These are phyloP conservation scores for Patella pellucida DNA, from an alignment of 2,888 invertebrate species.

Conservation along the genomic window DNA sequence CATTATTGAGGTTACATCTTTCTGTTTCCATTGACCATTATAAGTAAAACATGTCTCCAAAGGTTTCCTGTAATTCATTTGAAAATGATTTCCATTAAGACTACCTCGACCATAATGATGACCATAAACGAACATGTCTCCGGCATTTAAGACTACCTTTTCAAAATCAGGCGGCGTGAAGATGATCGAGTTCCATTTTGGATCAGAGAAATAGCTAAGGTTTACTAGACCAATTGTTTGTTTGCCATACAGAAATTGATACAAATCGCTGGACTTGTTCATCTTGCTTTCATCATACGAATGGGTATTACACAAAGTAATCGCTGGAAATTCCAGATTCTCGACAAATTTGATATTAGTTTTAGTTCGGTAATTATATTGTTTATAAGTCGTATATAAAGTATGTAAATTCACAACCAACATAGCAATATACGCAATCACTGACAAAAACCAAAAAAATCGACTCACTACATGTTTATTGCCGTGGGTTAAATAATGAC, in stretches of 20 bases:
- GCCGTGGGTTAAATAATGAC: neutral
- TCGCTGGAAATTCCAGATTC: neutral
- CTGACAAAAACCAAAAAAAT: neutral
- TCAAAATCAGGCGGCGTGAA: neutral
- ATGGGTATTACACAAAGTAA: neutral
- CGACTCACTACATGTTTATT: neutral
- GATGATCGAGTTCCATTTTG: neutral
- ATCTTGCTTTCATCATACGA: neutral
- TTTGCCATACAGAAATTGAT: neutral
- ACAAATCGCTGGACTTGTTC: neutral
- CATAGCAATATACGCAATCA: neutral
- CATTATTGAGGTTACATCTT: neutral
- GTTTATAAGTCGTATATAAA: neutral
- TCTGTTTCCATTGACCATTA: neutral
- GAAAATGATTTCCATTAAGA: neutral
- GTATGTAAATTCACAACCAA: neutral
- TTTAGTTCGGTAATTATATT: neutral
- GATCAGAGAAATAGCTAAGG: too few species aligned
- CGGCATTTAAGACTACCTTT: neutral
- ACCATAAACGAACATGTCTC: neutral
- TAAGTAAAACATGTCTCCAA: neutral
- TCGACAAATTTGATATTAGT: neutral
- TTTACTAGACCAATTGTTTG: neutral
- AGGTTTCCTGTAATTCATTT: neutral
- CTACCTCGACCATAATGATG: too few species aligned